phyloP scores from a whole-genome alignment of 1,140 invertebrate genomes.

The Gryon sp. region DNA sequence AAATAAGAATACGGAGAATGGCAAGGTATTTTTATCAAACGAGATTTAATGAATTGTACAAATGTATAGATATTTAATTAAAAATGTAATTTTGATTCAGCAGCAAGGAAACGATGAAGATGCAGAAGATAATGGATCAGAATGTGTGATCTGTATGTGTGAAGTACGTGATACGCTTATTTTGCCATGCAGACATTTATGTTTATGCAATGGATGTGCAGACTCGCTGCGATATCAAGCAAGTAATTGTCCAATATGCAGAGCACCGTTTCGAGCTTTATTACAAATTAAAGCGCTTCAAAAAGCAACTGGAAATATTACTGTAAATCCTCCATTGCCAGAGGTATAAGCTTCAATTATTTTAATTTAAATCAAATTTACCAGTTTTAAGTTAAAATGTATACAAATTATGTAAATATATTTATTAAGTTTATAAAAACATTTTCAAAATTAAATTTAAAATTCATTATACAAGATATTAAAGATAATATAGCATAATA shows the following conservation, averaged over 20 bases:
- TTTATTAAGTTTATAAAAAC: too few relatives aligned
- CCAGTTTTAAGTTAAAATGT: too few relatives aligned
- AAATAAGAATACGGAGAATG: slow-evolving; percentile 93
- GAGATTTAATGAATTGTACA: neutral
- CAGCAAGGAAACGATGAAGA: slow-evolving; percentile 90
- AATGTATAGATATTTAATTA: too few relatives aligned
- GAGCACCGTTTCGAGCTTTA: slow-evolving; percentile 97
- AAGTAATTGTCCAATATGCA: slow-evolving; percentile 98
- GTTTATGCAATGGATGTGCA: slow-evolving; percentile 97
- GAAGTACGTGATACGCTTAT: slow-evolving; percentile 98
- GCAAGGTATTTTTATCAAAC: slow-evolving; percentile 81
- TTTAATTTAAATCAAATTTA: slow-evolving; percentile 26
- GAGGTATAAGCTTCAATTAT: slow-evolving; percentile 72
- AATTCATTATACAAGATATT: too few relatives aligned
- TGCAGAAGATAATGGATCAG: slow-evolving; percentile 96
- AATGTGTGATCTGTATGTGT: slow-evolving; percentile 99
- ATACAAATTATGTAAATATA: too few relatives aligned
- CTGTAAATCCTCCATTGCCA: slow-evolving; percentile 77
- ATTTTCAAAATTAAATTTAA: too few relatives aligned
- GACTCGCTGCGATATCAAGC: slow-evolving; percentile 98
- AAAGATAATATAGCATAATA: too few relatives aligned
- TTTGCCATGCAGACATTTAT: slow-evolving; percentile 98
- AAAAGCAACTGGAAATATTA: slow-evolving; percentile 83
- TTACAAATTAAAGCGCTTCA: slow-evolving; percentile 97
- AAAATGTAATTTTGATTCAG: slow-evolving; percentile 27